Evolutionary conservation across 2,797 vertebrate genomes (phyloP), one percentile per base, ranked within the genome.

Genomic region (Fistularia commersonii): DNA sequence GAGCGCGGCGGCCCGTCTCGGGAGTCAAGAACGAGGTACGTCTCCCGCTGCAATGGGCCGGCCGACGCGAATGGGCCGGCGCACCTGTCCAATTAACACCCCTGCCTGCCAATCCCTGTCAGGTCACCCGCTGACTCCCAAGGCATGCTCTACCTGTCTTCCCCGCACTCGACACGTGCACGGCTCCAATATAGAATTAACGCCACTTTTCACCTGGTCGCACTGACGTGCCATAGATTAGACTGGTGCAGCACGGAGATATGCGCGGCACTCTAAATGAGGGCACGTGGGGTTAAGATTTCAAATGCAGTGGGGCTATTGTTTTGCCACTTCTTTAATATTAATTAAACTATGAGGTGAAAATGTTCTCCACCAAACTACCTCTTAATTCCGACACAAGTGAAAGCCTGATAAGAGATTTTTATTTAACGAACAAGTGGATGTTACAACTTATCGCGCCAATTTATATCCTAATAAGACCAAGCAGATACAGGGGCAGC

Each of bases 331-430:
- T 94, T 89, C 92, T 95, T 85, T 96, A 91, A 94, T 95, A 97
- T 94, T 97, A 97, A 98, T 99, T 98, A 98, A 96, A 97, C 93
- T 93, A 89, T 89, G 89, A 91, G 91, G 93, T 93, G 92, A 91
- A 94, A 93, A 93, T 94, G 93, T 93, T 92, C 92, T 91, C 91
- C 92, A 90, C 89, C 91, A 91, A 90, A 87, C 76, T 91, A 86
- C 90, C 81, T 91, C 77, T 91, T 92, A 93, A 92, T 92, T 92
- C 90, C 91, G 91, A 88, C 92, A 90, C 86, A 69, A 95, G 93
- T 92, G 90, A 90, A 92, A 90, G 92, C 89, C 92, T 88, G 93
- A 95, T 95, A 94, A 96, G 88, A 93, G 89, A 91, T 92, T 91
- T 86, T 86, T 90, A 90, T 51, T 92, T 93, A 92, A 95, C 91